A percentile compares a stretch with the other conserved stretches of the same genome.
Evolutionary conservation across 2,888 invertebrate genomes (phyloP).

Genomic region (Drosophila dives): DNA sequence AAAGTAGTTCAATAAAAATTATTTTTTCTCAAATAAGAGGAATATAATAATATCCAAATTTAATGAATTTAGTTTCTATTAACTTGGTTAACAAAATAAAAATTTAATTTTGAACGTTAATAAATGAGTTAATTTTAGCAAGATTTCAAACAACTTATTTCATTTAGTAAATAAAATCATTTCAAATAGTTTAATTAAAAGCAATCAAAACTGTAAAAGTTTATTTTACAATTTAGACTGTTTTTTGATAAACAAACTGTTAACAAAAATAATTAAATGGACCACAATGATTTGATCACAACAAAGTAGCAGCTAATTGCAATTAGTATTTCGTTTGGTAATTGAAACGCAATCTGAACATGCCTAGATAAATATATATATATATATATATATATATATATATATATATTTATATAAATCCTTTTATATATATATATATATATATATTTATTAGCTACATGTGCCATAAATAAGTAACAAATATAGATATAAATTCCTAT

Average conservation of each 20-base stretch:
- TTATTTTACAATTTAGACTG: background rate
- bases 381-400: background rate
- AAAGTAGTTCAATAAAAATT: too few species aligned
- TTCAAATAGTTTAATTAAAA: background rate
- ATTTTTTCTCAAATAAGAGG: too few species aligned
- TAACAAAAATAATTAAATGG: too few species aligned
- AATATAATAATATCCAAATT: background rate
- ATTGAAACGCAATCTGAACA: background rate
- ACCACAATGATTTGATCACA: background rate
- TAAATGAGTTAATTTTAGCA: background rate
- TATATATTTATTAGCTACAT: background rate
- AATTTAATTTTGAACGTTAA: background rate
- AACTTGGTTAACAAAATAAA: too few species aligned
- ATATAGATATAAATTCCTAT: conserved; percentile 4
- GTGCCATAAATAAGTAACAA: background rate
- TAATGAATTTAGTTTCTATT: background rate
- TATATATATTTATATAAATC: background rate
- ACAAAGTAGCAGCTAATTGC: background rate
- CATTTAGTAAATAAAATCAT: background rate
- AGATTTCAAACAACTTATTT: background rate
- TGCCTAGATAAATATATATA: background rate
- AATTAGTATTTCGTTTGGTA: background rate
- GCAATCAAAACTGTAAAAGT: background rate
- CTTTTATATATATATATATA: background rate
- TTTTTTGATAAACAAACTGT: background rate